A percentile compares a stretch with the other conserved stretches of the same genome.
Evolutionary conservation across 2,888 invertebrate species (phyloP).

Genomic region (Metacarcinus magister): DNA sequence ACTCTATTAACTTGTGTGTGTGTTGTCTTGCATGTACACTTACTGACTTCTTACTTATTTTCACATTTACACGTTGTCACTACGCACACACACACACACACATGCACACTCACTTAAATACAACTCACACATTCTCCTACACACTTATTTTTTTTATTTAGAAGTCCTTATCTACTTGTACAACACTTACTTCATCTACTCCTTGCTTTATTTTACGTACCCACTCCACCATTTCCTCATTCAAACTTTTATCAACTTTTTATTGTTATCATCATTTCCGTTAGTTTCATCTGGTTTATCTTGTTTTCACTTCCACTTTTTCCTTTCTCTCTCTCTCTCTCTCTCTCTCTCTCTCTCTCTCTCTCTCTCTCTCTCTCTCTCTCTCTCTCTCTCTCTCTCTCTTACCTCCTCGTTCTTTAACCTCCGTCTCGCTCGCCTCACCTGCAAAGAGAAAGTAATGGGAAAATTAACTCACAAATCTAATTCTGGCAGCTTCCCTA

Average conservation of each 20-base stretch:
- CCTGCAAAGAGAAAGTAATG: constrained; percentile 4
- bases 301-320: background rate
- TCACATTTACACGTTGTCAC: background rate
- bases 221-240: background rate
- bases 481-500: background rate
- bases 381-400: constrained; percentile 16
- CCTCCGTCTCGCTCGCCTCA: background rate
- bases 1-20: background rate
- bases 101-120: background rate
- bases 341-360: constrained; percentile 56
- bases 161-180: too few species aligned
- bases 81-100: background rate
- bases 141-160: background rate
- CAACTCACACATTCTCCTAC: background rate
- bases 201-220: background rate
- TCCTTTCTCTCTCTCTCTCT: background rate
- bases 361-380: constrained; percentile 62
- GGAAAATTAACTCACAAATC: background rate
- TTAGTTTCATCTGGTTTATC: background rate
- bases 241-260: background rate
- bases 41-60: background rate
- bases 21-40: background rate
- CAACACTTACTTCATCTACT: background rate
- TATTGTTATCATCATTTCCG: background rate
- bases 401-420: background rate